Percentiles rank a stretch among this genome's conserved stretches.
These are phyloP conservation scores for Parazoanthus atlanticus DNA, from an alignment of 92 coral and sea anemone genomes.

Conservation along the genomic window DNA sequence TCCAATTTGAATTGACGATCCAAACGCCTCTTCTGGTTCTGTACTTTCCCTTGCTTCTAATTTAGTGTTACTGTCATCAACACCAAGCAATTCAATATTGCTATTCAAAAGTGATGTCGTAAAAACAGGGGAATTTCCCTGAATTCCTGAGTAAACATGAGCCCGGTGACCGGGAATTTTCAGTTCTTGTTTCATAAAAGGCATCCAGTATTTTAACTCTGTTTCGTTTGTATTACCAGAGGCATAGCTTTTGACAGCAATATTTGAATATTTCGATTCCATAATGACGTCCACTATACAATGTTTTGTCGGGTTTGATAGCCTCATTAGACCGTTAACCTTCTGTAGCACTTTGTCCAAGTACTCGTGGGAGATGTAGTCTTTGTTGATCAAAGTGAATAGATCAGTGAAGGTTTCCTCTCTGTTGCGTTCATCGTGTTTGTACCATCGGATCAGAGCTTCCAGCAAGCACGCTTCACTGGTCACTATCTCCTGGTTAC, in stretches of 20 bases:
- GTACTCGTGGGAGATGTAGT: neutral
- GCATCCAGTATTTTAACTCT: neutral
- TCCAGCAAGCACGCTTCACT: conserved; percentile 23
- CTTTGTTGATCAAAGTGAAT: neutral
- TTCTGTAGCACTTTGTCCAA: neutral
- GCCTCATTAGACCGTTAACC: neutral
- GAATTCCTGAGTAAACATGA: neutral
- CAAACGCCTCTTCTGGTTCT: neutral
- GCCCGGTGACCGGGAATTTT: neutral
- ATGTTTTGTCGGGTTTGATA: neutral
- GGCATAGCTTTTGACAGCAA: neutral
- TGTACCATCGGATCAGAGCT: conserved; percentile 21
- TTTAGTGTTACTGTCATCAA: neutral
- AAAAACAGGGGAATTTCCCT: neutral
- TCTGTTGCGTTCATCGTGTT: neutral
- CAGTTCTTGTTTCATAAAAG: neutral
- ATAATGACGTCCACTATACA: neutral
- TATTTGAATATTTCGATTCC: neutral
- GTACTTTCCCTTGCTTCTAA: neutral
- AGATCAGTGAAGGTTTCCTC: neutral
- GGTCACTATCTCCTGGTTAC: neutral
- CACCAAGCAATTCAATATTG: neutral
- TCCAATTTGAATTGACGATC: neutral
- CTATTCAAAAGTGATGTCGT: neutral
- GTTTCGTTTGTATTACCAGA: neutral